Evolutionary conservation across 2,888 invertebrate genomes (phyloP).

Genomic region (Hydrotaea cyrtoneurina): DNA sequence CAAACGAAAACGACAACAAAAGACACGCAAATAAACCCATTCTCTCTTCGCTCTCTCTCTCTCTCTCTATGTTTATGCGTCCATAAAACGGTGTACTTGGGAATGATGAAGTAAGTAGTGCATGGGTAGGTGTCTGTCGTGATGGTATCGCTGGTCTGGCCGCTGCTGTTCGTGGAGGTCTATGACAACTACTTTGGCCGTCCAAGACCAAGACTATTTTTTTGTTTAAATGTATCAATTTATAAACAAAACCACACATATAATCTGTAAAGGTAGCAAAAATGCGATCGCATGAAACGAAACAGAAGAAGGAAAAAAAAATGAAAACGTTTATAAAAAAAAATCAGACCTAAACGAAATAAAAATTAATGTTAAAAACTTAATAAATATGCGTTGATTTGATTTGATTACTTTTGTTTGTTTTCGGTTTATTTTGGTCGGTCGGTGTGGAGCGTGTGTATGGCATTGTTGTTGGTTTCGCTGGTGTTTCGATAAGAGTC

Average conservation of each 20-base stretch:
- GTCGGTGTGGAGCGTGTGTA: not conserved
- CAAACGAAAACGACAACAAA: conserved; percentile 27
- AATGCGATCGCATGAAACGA: not conserved
- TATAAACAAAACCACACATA: conserved; percentile 43
- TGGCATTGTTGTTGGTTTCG: conserved; percentile 2
- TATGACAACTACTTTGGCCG: conserved; percentile 32
- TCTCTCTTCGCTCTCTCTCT: not conserved
- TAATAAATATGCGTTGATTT: conserved; percentile 59
- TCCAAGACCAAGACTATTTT: conserved; percentile 31
- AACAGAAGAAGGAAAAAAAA: not conserved
- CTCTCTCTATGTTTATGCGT: too few species aligned
- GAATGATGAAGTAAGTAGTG: not conserved
- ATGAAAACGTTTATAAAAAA: conserved; percentile 6
- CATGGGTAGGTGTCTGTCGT: not conserved
- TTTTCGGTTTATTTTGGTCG: not conserved
- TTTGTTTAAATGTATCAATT: conserved; percentile 60
- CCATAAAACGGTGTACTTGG: not conserved
- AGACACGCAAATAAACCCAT: conserved; percentile 52
- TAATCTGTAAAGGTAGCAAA: conserved; percentile 20
- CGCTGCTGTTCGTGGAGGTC: conserved; percentile 8
- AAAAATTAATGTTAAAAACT: conserved; percentile 51
- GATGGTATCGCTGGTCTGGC: conserved; percentile 11
- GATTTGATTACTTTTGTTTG: conserved; percentile 32
- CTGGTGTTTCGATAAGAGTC: conserved; percentile 17
- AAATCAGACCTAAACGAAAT: conserved; percentile 37